Percentiles rank a stretch among this genome's conserved stretches.
These are phyloP conservation scores for Napeogenes inachia DNA, from an alignment of 2,888 invertebrate species.

Conservation along the genomic window DNA sequence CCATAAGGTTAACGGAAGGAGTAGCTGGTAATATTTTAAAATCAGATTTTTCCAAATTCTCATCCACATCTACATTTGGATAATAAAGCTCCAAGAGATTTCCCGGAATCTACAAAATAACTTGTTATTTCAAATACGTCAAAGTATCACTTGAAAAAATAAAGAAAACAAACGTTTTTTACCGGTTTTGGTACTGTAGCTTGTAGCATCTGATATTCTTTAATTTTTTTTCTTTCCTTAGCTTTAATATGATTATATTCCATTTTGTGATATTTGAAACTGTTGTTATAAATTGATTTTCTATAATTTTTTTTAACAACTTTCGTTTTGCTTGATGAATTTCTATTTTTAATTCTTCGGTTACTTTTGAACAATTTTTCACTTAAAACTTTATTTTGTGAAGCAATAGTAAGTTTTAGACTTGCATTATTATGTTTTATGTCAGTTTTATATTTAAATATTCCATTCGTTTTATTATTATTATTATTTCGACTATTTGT, in stretches of 20 bases:
- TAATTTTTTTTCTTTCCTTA: conserved; percentile 33
- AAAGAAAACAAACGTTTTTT: conserved; percentile 28
- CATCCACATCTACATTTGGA: conserved; percentile 35
- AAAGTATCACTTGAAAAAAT: conserved; percentile 5
- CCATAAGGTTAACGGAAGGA: conserved; percentile 14
- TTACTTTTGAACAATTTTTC: conserved; percentile 27
- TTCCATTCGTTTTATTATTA: conserved; percentile 26
- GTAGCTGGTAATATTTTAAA: conserved; percentile 7
- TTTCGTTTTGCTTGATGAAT: not conserved
- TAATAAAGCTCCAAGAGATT: conserved; percentile 51
- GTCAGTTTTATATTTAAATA: conserved; percentile 22
- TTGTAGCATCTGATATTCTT: conserved; percentile 32
- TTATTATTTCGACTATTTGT: not conserved
- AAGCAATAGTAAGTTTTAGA: not conserved
- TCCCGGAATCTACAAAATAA: conserved; percentile 49
- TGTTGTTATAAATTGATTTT: conserved; percentile 2
- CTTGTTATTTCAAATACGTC: not conserved
- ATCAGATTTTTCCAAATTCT: conserved; percentile 16
- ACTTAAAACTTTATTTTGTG: conserved; percentile 19
- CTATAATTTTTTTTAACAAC: not conserved
- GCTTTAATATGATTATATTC: conserved; percentile 18
- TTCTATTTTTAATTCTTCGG: conserved; percentile 33
- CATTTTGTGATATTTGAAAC: conserved; percentile 13
- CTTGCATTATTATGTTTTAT: conserved; percentile 6
- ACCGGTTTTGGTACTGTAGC: conserved; percentile 48